phyloP scores from a whole-genome alignment of 2,888 invertebrate species.

The Portevinia maculata region DNA sequence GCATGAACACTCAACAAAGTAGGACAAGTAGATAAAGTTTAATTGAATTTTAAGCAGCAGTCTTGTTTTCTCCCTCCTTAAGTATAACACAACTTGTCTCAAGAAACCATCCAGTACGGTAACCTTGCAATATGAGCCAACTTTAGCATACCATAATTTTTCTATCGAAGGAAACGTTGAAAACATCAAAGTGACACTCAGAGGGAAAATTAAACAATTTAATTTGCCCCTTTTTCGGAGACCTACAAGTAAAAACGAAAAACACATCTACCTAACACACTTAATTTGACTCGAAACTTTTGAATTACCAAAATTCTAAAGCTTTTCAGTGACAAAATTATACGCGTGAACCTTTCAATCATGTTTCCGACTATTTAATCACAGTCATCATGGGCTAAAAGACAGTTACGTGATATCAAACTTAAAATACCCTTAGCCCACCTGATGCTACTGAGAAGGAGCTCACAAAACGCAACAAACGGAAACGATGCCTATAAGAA shows the following conservation, averaged over 20 bases:
- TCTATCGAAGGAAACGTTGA: conserved; percentile 17
- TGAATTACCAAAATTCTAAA: conserved; percentile 48
- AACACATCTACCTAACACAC: conserved; percentile 13
- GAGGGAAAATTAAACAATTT: conserved; percentile 71
- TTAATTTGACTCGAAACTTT: conserved; percentile 23
- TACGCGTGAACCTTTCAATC: conserved; percentile 67
- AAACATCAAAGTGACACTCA: conserved; percentile 70
- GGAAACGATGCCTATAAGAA: conserved; percentile 1
- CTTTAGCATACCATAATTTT: not conserved
- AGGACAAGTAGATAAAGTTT: conserved; percentile 64
- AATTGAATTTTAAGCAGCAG: conserved; percentile 64
- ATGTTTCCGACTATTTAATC: conserved; percentile 63
- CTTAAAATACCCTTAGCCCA: not conserved
- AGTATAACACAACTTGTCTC: conserved; percentile 58
- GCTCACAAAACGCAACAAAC: conserved; percentile 9
- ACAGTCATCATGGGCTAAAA: conserved; percentile 40
- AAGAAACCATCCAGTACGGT: conserved; percentile 30
- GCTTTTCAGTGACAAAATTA: conserved; percentile 58
- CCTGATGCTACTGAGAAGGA: not conserved
- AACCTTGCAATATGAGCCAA: conserved; percentile 21
- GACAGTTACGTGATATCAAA: conserved; percentile 19
- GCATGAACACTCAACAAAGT: conserved; percentile 27
- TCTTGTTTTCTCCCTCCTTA: conserved; percentile 14
- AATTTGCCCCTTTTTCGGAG: conserved; percentile 56
- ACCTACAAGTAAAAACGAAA: conserved; percentile 20